Evolutionary conservation across 2,113 vertebrate genomes (phyloP), one percentile per base, ranked within the genome.

Genomic region (Phylloscopus whistleri): DNA sequence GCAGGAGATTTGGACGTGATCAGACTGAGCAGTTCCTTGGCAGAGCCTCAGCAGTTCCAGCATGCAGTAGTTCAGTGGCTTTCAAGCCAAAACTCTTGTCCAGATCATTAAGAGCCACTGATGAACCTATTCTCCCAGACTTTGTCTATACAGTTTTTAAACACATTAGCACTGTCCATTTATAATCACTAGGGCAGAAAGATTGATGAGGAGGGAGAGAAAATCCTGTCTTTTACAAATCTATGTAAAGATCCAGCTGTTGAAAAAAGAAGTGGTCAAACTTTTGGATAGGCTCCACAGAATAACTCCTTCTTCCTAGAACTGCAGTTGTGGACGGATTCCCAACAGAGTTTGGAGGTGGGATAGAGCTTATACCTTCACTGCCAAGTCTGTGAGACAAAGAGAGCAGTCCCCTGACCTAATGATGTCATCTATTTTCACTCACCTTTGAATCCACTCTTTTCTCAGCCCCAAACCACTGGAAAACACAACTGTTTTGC

Each of bases 391-490:
- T 73, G 27, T 20, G 66, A 94, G 83, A 80, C 90, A 93, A 88
- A 86, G 60, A 35, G 62, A 90, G 26, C 52, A 59, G 37, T 41
- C 4, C 17, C 30, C 44, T 94, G 90, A 82, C 64, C 88, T 68
- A 76, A 56, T 89, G 62, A 84, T 69, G 80, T 93, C 8, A 89
- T 94, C 56, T 94, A 51, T 96, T 94, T 95, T 93, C 48, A 39
- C 33, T 83, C 76, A 91, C 30, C 63, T 94, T 87, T 80, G 43
- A 88, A 93, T 93, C 33, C 17, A 13, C 51, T 52, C 62, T 84
- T 89, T 81, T 77, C 56, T 89, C n/a, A 81, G n/a, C 41, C 64
- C 84, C 21, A 52, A 89, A 78, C 8, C 11, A 0, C 39, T 75
- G 64, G 24, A 75, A 90, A 90, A 78, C 28, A 56, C 14, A 49